These are phyloP conservation scores for Rhopalosiphum nymphaeae DNA, from an alignment of 2,888 invertebrate genomes.

Conservation along the genomic window DNA sequence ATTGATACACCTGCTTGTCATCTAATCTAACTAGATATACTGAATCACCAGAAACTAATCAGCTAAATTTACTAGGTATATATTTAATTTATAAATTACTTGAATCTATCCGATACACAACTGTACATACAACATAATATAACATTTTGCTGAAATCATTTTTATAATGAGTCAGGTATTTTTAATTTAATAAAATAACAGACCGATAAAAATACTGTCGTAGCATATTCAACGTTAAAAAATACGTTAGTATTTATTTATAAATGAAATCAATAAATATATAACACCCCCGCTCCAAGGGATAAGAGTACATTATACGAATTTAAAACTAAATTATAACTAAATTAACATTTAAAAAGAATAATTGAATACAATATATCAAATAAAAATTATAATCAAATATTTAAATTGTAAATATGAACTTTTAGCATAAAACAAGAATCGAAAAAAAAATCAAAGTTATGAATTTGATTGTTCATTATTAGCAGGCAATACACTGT, in stretches of 20 bases:
- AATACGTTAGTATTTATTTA: background rate
- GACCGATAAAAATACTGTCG: background rate
- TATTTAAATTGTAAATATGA: too few relatives aligned
- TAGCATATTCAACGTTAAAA: background rate
- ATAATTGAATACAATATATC: too few relatives aligned
- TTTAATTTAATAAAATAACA: background rate
- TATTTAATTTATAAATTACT: conserved; percentile 1
- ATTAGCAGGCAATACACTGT: too few relatives aligned
- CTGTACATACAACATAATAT: background rate
- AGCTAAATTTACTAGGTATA: background rate
- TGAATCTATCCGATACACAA: background rate
- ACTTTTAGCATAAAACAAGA: too few relatives aligned
- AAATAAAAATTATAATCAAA: too few relatives aligned
- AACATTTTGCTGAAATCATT: background rate
- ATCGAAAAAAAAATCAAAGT: too few relatives aligned
- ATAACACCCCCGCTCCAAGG: too few relatives aligned
- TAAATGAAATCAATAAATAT: too few relatives aligned
- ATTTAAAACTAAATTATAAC: too few relatives aligned
- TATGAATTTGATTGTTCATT: too few relatives aligned
- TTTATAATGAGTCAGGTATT: background rate
- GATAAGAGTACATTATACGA: too few relatives aligned
- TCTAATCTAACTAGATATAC: background rate
- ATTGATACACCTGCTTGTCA: background rate
- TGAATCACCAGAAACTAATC: background rate
- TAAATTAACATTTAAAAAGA: too few relatives aligned